A percentile compares a stretch with the other conserved stretches of the same genome.
Evolutionary conservation across 2,797 vertebrate species (phyloP).

Genomic region (Crypturellus tataupa): DNA sequence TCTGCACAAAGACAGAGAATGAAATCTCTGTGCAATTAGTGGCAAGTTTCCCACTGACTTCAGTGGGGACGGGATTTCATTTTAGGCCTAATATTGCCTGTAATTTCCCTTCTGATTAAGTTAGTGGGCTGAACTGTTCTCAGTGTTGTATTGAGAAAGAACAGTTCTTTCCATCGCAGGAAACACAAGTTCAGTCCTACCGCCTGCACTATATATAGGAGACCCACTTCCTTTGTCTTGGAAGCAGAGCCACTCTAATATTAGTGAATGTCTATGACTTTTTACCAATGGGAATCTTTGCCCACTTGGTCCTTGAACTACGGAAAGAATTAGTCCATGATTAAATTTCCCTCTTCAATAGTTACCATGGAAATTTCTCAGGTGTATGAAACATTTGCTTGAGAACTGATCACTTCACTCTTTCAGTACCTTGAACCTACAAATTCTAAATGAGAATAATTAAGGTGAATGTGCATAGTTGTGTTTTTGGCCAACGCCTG

Average conservation of each 20-base stretch:
- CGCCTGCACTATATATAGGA: conserved; percentile 61
- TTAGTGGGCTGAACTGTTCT: conserved; percentile 31
- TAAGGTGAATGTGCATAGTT: not conserved
- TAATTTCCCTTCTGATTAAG: conserved; percentile 35
- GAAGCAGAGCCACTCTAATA: not conserved
- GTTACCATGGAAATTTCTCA: not conserved
- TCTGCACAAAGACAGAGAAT: not conserved
- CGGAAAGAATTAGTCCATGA: conserved; percentile 4
- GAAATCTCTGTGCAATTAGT: not conserved
- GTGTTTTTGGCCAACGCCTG: not conserved
- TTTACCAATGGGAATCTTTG: conserved; percentile 11
- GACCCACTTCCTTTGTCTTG: conserved; percentile 35
- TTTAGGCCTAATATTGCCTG: not conserved
- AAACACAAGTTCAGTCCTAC: conserved; percentile 35
- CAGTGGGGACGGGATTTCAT: not conserved
- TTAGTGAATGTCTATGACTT: conserved; percentile 21
- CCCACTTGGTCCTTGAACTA: not conserved
- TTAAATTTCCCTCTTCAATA: not conserved
- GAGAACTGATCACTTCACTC: not conserved
- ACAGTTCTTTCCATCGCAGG: conserved; percentile 65
- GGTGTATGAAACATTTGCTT: not conserved
- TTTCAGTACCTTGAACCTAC: accelerated
- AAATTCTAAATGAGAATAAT: conserved; percentile 8
- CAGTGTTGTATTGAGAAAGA: conserved; percentile 44
- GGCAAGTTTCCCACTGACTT: conserved; percentile 20